phyloP scores from a whole-genome alignment of 2,888 invertebrate genomes.

The Andrena marginata region DNA sequence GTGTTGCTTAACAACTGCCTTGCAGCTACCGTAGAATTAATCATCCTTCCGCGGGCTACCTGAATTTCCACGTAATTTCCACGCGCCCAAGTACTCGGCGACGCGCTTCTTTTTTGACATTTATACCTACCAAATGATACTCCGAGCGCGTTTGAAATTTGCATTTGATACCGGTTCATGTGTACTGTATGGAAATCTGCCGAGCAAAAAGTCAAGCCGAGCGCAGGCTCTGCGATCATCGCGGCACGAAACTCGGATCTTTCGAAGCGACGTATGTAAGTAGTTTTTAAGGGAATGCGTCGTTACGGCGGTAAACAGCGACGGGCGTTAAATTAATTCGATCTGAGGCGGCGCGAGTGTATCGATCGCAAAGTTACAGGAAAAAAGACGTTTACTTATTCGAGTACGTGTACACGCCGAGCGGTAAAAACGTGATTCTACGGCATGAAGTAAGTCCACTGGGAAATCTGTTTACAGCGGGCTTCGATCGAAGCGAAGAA shows the following conservation, averaged over 20 bases:
- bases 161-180: slow-evolving; percentile 9
- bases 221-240: not conserved
- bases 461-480: no score
- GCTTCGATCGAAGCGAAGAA: no score
- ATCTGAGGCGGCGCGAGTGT: no score
- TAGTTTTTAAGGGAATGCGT: not conserved
- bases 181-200: not conserved
- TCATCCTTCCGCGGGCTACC: not conserved
- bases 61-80: not conserved
- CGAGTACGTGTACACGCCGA: no score
- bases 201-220: not conserved
- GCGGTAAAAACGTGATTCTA: no score
- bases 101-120: not conserved
- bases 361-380: no score
- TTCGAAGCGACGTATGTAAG: not conserved
- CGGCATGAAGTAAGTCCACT: no score
- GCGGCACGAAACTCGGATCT: not conserved
- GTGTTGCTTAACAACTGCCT: slow-evolving; percentile 4
- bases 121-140: not conserved
- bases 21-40: not conserved
- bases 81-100: no score
- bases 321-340: no score
- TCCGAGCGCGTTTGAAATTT: slow-evolving; percentile 2
- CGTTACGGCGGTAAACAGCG: not conserved
- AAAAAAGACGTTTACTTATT: no score